phyloP scores from a whole-genome alignment of 2,113 vertebrate species.

The Myotis yumanensis region DNA sequence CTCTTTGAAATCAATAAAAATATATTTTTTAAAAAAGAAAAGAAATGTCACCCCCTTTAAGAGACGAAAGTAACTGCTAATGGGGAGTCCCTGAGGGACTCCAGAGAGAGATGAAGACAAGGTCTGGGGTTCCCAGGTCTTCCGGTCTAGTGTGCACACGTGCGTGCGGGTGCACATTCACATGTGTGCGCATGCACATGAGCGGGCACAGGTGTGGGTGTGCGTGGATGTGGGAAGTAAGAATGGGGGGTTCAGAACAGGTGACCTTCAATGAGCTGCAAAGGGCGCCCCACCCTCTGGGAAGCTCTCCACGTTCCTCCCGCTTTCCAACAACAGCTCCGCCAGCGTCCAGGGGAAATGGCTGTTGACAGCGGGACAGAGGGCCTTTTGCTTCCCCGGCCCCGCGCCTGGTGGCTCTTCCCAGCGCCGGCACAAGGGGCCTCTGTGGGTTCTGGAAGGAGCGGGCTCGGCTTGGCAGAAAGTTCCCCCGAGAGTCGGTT shows the following conservation, averaged over 20 bases:
- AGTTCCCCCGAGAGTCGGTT: neutral
- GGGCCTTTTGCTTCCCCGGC: neutral
- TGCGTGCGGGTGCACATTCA: neutral
- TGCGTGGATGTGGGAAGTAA: accelerated
- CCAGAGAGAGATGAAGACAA: neutral
- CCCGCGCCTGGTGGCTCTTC: neutral
- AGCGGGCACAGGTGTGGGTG: neutral
- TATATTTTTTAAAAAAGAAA: too few relatives aligned
- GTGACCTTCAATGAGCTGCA: neutral
- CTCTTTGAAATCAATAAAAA: too few relatives aligned
- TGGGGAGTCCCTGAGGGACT: neutral
- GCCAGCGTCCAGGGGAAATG: neutral
- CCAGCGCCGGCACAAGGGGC: neutral
- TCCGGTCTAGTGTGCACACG: accelerated
- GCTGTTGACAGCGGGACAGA: neutral
- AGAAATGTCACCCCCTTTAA: neutral
- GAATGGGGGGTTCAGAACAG: neutral
- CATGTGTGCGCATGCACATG: too few relatives aligned
- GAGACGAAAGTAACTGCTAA: neutral
- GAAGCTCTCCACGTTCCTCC: neutral
- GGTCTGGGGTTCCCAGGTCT: neutral
- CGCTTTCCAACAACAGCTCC: neutral
- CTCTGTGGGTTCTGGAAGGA: neutral
- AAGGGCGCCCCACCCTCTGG: neutral
- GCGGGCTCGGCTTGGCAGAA: neutral